These are phyloP conservation scores for Microcebus griseorufus DNA, from an alignment of 2,113 vertebrate genomes.

Conservation along the genomic window DNA sequence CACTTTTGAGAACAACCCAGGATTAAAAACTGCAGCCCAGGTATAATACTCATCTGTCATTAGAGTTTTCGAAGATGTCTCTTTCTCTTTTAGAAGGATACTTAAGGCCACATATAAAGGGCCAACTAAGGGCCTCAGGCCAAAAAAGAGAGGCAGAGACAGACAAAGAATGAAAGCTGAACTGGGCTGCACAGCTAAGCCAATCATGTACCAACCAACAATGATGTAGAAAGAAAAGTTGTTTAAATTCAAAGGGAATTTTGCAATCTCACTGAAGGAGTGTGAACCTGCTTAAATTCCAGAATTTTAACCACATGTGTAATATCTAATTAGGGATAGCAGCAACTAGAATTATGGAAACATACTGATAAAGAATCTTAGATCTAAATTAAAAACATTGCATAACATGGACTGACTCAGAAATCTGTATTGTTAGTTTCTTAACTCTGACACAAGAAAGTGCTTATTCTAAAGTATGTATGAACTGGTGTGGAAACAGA, in stretches of 20 bases:
- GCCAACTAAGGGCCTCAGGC: background rate
- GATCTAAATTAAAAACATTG: background rate
- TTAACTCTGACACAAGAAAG: background rate
- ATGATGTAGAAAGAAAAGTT: background rate
- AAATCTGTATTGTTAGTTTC: background rate
- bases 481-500: background rate
- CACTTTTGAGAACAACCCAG: background rate
- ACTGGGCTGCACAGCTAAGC: background rate
- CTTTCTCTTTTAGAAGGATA: background rate
- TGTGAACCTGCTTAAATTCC: background rate
- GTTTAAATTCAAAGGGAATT: background rate
- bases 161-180: background rate
- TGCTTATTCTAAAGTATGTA: background rate
- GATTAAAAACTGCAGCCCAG: background rate
- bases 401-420: background rate
- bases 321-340: background rate
- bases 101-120: background rate
- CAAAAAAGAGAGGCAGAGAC: background rate
- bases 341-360: background rate
- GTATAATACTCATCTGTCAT: background rate
- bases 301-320: background rate
- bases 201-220: background rate
- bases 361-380: background rate
- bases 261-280: background rate
- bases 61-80: background rate